phyloP scores from a whole-genome alignment of 2,888 invertebrate genomes.

The Scaptomyza reducta region DNA sequence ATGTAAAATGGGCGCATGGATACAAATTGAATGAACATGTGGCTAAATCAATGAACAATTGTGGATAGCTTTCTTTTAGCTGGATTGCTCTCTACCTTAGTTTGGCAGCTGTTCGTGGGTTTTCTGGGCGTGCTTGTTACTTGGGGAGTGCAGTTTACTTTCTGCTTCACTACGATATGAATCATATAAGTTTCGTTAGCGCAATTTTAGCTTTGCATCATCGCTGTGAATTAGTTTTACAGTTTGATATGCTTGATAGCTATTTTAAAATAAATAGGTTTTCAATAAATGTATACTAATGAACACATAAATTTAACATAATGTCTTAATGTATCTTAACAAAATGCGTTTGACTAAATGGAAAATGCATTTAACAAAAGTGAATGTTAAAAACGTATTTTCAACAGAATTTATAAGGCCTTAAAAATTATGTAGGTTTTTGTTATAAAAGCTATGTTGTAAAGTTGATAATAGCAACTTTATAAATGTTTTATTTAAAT shows the following conservation, averaged over 20 bases:
- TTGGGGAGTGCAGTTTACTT: neutral
- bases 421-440: constrained; percentile 6
- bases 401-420: neutral
- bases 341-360: neutral
- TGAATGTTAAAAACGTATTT: neutral
- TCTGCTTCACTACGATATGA: too few species aligned
- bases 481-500: constrained; percentile 1
- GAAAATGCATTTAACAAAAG: neutral
- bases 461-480: neutral
- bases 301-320: neutral
- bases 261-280: neutral
- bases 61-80: constrained; percentile 42
- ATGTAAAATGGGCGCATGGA: constrained; percentile 40
- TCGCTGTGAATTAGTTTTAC: neutral
- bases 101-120: constrained; percentile 6
- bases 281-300: neutral
- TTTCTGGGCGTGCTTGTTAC: neutral
- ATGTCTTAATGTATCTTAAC: constrained; percentile 7
- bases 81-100: constrained; percentile 9
- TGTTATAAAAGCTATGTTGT: neutral
- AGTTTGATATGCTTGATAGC: neutral
- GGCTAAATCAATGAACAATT: constrained; percentile 35
- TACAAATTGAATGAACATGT: constrained; percentile 45
- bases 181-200: constrained; percentile 22
- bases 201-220: constrained; percentile 23